These are phyloP conservation scores for Drosophila lacicola DNA, from an alignment of 2,888 invertebrate genomes.

Conservation along the genomic window DNA sequence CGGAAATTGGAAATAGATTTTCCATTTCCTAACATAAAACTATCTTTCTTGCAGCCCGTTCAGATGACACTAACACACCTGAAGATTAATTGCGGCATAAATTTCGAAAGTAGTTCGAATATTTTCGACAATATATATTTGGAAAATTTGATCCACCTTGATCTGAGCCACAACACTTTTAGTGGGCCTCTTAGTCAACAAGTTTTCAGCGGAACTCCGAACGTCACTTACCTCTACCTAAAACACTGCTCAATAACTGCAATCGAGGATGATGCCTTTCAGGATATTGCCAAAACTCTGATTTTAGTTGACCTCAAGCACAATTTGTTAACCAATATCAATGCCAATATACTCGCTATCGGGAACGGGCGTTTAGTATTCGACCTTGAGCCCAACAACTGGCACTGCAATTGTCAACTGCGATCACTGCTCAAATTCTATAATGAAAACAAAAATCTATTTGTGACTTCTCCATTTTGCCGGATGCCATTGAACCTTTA, in stretches of 20 bases:
- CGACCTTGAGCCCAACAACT: slow-evolving; percentile 73
- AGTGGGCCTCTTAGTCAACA: slow-evolving; percentile 54
- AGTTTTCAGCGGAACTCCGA: slow-evolving; percentile 69
- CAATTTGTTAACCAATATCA: slow-evolving; percentile 70
- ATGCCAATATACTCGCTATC: slow-evolving; percentile 19
- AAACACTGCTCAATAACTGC: slow-evolving; percentile 60
- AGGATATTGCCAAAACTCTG: slow-evolving; percentile 55
- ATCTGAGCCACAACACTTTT: slow-evolving; percentile 77
- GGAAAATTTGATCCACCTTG: slow-evolving; percentile 62
- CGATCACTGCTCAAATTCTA: slow-evolving; percentile 58
- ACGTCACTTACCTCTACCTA: slow-evolving; percentile 67
- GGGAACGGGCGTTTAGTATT: slow-evolving; percentile 36
- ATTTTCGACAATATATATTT: slow-evolving; percentile 72
- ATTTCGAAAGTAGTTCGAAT: slow-evolving; percentile 48
- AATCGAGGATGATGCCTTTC: slow-evolving; percentile 74
- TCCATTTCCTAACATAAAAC: slow-evolving; percentile 48
- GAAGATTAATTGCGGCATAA: slow-evolving; percentile 61
- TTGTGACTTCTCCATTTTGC: slow-evolving; percentile 75
- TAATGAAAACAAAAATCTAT: slow-evolving; percentile 45
- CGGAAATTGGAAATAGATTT: slow-evolving; percentile 67
- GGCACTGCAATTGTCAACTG: slow-evolving; percentile 76
- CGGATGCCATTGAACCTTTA: slow-evolving; percentile 62
- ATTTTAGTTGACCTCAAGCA: slow-evolving; percentile 71
- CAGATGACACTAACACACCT: slow-evolving; percentile 71
- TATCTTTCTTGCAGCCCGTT: slow-evolving; percentile 80